phyloP scores from a whole-genome alignment of 2,113 vertebrate species.

The Orientallactaga bullata region DNA sequence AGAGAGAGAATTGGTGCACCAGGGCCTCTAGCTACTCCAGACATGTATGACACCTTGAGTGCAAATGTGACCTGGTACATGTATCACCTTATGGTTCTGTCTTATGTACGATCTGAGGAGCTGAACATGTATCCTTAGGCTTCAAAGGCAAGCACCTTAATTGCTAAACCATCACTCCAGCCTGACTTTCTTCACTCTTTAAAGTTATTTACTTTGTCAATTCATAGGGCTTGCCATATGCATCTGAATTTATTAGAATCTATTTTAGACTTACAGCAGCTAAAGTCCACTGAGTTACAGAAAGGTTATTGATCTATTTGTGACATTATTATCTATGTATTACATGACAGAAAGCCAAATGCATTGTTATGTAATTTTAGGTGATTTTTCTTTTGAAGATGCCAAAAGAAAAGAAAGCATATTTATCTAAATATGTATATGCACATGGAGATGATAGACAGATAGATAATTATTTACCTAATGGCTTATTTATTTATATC shows the following conservation, averaged over 20 bases:
- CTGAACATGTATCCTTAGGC: too few relatives aligned
- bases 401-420: not conserved
- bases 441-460: too few relatives aligned
- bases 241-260: not conserved
- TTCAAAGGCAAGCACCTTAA: too few relatives aligned
- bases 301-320: not conserved
- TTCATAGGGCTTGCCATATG: not conserved
- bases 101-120: too few relatives aligned
- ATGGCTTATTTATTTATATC: not conserved
- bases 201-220: not conserved
- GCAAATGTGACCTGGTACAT: too few relatives aligned
- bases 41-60: too few relatives aligned
- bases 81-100: too few relatives aligned
- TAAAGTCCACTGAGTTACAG: not conserved
- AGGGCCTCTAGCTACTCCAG: too few relatives aligned
- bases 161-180: too few relatives aligned
- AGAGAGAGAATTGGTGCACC: too few relatives aligned
- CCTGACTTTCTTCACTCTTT: too few relatives aligned
- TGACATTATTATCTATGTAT: not conserved
- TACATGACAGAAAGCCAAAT: not conserved
- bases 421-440: not conserved
- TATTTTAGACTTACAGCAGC: not conserved
- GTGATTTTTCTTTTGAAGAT: not conserved
- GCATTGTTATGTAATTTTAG: not conserved
- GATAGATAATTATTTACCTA: too few relatives aligned